A percentile compares a stretch with the other conserved stretches of the same genome.
These are phyloP conservation scores for Elymnias hypermnestra DNA, from an alignment of 1,140 invertebrate species.

Conservation along the genomic window DNA sequence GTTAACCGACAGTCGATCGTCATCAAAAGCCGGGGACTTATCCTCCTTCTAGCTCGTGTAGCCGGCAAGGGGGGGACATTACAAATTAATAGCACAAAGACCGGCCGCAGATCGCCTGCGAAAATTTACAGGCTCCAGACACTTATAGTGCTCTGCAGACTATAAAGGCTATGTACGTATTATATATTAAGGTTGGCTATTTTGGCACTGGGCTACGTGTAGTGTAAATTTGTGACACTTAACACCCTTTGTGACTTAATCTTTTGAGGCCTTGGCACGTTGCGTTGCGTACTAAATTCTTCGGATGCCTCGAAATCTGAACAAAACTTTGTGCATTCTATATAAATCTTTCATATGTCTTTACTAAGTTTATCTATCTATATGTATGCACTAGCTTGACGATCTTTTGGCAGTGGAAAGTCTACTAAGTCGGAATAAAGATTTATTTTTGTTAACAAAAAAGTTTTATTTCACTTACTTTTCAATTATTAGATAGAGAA, in stretches of 20 bases:
- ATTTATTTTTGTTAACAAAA: too few relatives aligned
- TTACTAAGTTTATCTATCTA: too few relatives aligned
- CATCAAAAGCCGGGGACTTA: slow-evolving; percentile 35
- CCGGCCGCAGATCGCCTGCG: slow-evolving; percentile 69
- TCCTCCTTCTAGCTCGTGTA: slow-evolving; percentile 35
- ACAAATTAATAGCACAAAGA: slow-evolving; percentile 75
- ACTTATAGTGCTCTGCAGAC: slow-evolving; percentile 59
- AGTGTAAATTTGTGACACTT: slow-evolving; percentile 5
- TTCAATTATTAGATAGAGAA: too few relatives aligned
- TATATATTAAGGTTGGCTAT: slow-evolving; percentile 37
- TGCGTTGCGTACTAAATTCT: not conserved
- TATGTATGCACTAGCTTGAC: too few relatives aligned
- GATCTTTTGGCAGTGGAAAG: too few relatives aligned
- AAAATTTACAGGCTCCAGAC: slow-evolving; percentile 71
- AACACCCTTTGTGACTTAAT: slow-evolving; percentile 15
- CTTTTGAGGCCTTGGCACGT: slow-evolving; percentile 8
- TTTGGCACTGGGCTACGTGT: slow-evolving; percentile 27
- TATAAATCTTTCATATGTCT: too few relatives aligned
- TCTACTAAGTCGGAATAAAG: too few relatives aligned
- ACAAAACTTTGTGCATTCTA: too few relatives aligned
- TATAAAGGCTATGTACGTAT: slow-evolving; percentile 46
- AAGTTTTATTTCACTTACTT: too few relatives aligned
- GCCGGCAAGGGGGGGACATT: slow-evolving; percentile 57
- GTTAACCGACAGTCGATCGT: slow-evolving; percentile 17
- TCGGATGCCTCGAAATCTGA: too few relatives aligned